Conservation (phyloP, 2,797 vertebrate genomes). For the Euphonia xanthogaster region DNA sequence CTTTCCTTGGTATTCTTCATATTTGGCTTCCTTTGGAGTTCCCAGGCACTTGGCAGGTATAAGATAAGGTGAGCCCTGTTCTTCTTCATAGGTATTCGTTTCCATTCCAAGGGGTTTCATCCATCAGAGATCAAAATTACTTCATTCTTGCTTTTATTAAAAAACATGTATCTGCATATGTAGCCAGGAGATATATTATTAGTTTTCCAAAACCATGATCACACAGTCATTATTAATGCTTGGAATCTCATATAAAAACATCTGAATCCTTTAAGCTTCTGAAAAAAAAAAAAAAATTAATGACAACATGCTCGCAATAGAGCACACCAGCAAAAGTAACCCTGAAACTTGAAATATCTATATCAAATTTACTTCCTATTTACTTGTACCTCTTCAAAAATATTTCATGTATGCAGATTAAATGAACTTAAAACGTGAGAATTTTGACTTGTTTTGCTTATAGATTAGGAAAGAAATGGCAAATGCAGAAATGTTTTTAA, state of each 20-base stretch:
- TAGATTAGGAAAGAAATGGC: background rate
- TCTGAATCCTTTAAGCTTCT: constrained; percentile 2
- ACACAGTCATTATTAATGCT: background rate
- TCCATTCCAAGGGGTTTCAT: constrained; percentile 76
- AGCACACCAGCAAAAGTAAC: background rate
- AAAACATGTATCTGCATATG: background rate
- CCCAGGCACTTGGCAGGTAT: constrained; percentile 33
- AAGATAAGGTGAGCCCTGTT: constrained; percentile 47
- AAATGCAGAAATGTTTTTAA: background rate
- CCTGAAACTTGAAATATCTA: background rate
- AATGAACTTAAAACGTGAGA: background rate
- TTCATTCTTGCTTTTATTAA: constrained; percentile 19
- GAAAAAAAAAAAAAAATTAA: background rate
- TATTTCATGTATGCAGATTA: background rate
- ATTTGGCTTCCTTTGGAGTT: constrained; percentile 9
- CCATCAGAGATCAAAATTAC: constrained; percentile 34
- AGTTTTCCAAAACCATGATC: background rate
- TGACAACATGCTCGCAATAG: background rate
- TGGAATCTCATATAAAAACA: background rate
- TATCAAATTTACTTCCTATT: background rate
- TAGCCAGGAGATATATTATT: background rate
- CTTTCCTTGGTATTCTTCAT: constrained; percentile 29
- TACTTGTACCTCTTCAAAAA: background rate
- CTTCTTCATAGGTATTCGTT: constrained; percentile 60
- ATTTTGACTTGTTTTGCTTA: background rate